phyloP scores from a whole-genome alignment of 1,140 invertebrate genomes.

The Achatina immaculata region DNA sequence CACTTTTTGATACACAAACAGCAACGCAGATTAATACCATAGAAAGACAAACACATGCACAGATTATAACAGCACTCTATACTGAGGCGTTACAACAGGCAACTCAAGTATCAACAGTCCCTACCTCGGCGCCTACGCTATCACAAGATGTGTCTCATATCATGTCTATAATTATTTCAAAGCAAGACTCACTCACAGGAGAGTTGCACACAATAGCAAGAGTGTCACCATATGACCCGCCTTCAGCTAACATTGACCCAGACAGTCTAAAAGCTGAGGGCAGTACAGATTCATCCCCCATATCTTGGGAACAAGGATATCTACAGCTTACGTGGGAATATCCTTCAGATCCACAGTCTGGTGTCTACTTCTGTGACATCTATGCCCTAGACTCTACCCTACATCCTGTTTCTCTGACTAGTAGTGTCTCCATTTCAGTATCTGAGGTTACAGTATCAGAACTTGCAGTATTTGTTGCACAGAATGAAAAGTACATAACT shows the following conservation, averaged over 20 bases:
- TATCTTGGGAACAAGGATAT: background rate
- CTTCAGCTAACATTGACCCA: background rate
- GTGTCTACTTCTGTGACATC: background rate
- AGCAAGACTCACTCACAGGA: background rate
- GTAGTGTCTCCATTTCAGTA: background rate
- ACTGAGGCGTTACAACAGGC: too few relatives aligned
- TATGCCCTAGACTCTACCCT: background rate
- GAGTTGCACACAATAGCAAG: background rate
- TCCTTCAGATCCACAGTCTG: background rate
- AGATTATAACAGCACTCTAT: background rate
- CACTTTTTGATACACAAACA: too few relatives aligned
- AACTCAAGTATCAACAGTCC: too few relatives aligned
- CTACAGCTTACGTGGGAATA: background rate
- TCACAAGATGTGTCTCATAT: conserved; percentile 22
- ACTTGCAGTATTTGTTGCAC: background rate
- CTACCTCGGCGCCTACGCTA: too few relatives aligned
- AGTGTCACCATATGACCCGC: background rate
- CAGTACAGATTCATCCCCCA: background rate
- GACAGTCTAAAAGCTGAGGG: background rate
- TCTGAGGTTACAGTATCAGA: background rate
- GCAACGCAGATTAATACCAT: too few relatives aligned
- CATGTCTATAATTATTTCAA: conserved; percentile 6
- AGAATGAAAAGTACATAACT: background rate
- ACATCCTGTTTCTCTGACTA: background rate
- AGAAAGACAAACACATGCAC: background rate